phyloP scores from a whole-genome alignment of 2,113 vertebrate genomes.

The Willisornis vidua region DNA sequence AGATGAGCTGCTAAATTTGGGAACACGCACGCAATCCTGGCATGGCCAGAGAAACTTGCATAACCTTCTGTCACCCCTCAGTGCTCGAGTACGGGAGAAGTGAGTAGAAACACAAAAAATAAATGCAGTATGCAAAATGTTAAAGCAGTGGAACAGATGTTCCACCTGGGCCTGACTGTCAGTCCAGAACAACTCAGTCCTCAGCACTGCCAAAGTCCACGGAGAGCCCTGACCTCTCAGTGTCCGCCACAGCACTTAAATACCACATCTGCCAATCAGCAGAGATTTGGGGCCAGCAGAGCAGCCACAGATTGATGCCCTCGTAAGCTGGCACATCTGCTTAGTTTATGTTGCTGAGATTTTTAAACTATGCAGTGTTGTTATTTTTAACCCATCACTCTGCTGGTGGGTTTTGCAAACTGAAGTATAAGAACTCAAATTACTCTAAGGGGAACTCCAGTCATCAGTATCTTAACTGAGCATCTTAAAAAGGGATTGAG shows the following conservation, averaged over 20 bases:
- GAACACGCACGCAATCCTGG: not conserved
- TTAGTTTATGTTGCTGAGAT: not conserved
- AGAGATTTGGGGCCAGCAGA: not conserved
- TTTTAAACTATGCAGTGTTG: not conserved
- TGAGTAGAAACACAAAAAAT: not conserved
- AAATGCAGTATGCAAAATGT: not conserved
- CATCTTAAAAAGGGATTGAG: not conserved
- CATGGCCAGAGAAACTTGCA: not conserved
- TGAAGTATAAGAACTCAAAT: not conserved
- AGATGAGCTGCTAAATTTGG: not conserved
- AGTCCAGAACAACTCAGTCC: not conserved
- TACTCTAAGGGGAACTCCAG: not conserved
- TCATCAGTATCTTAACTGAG: not conserved
- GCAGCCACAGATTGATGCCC: not conserved
- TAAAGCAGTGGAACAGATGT: not conserved
- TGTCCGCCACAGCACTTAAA: accelerated
- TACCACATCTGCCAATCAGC: not conserved
- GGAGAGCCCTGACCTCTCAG: not conserved
- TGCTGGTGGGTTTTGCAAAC: not conserved
- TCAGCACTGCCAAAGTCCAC: not conserved
- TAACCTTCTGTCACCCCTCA: not conserved
- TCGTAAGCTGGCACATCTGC: not conserved
- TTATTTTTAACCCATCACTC: conserved; percentile 7
- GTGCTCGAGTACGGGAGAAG: not conserved
- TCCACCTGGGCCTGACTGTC: not conserved